Base-by-base conservation (phyloP, 2,113 vertebrate genomes). In the Oreochromis spilurus region DNA sequence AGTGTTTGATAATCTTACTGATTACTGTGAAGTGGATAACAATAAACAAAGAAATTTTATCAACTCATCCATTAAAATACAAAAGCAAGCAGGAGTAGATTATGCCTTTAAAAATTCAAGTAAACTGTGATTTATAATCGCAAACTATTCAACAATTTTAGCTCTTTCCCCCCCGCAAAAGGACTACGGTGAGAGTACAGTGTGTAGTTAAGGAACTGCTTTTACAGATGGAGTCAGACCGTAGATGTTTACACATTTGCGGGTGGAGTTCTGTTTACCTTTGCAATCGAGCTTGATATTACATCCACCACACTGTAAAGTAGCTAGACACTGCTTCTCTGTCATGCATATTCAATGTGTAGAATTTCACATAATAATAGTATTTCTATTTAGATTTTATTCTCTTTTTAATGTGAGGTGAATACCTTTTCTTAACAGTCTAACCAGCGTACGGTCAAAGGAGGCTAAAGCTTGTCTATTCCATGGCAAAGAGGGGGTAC, bases 251-350 rank as follows among this genome's bases (percentile, higher is more conserved):
- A 67, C 75, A 60, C 62, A 90, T 31, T 50, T 31, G 17, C 2
- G 88, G 95, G 93, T 83, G 91, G 90, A 88, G 91, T 16, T 84
- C 31, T 92, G 85, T 94, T 94, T 89, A 85, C 84, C 10, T 65
- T 85, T 77, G 26, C 72, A 48, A 65, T 43, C 6, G 17, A 72
- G 24, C 67, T 84, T 83, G 19, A 83, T 52, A 80, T 84, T 36
- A 83, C 10, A 70, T 84, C 50, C 26, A 62, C 11, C 62, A n/a
- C 36, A 45, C 48, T 50, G 81, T 52, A 29, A 9, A 52, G 78
- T 31, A 89, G 29, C 70, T 81, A 90, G 85, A 92, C 87, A 87
- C n/a, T 36, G 36, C 81, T 43, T 12, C 12, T 38, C 36, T 31
- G 14, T 21, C 83, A 21, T 83, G 34, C 24, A 16, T 60, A 65